Base-by-base conservation (phyloP, 2,797 vertebrate species). In the Masticophis lateralis region DNA sequence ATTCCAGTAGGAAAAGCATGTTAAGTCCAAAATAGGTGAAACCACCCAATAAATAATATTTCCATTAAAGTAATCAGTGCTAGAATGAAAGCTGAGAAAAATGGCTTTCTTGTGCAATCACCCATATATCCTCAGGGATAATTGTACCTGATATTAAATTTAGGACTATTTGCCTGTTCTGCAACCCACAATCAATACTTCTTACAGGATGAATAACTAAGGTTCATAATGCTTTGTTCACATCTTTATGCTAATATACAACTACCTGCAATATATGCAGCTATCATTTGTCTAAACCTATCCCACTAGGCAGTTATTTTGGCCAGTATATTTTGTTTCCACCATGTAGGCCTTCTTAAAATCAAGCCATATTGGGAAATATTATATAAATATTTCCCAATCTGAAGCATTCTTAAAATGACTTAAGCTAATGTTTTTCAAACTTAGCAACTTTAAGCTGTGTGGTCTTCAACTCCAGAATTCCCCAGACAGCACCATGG, bases 51-150 rank as follows among this genome's bases (percentile, higher is more conserved):
- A 94, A 60, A 86, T 37, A 88, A 1, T 86, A 56, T 90, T 94
- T 55, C 63, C 93, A 92, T 25, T 57, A 89, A 13, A 94, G 63
- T 4, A 94, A 63, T 60, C 61, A 37, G 53, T 83, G 18, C 1
- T 93, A 28, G 63, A 88, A 25, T 94, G 92, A 47, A 53, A 92
- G 4, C 16, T 88, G 16, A 28, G 66, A 94, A 56, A 93, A 96
- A 96, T 66, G 79, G 27, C 20, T 95, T 94, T 92, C 69, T 89
- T 93, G 88, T 16, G 79, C 5, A 96, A 61, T 87, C 4, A 20
- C 20, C 47, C 4, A 20, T 91, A 93, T 93, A 94, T 95, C 94
- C 56, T 94, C 28, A 14, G 57, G 43, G 53, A 60, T 92, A 96
- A 95, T 92, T 90, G 27, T 25, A 47, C 74, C 95, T 95, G 57